These are phyloP conservation scores for Argyresthia albistria DNA, from an alignment of 2,888 invertebrate species.

Conservation along the genomic window DNA sequence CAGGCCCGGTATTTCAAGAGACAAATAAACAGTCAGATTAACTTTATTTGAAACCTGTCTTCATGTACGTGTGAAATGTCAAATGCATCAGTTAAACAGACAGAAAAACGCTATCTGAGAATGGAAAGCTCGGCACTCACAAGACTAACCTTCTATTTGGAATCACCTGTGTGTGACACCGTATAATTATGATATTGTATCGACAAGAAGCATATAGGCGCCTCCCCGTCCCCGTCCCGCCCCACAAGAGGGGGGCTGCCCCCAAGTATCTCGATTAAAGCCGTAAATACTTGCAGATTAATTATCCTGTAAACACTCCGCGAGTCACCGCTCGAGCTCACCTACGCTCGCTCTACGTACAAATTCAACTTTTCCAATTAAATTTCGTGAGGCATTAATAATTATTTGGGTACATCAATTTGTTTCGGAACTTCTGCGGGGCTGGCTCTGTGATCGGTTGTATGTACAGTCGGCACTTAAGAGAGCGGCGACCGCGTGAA, in stretches of 20 bases:
- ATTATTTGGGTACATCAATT: conserved; percentile 75
- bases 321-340: conserved; percentile 59
- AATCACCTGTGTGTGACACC: background rate
- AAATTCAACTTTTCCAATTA: conserved; percentile 75
- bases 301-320: conserved; percentile 72
- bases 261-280: conserved; percentile 55
- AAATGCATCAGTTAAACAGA: no score
- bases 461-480: no score
- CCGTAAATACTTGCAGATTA: conserved; percentile 73
- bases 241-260: conserved; percentile 46
- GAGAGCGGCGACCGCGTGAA: no score
- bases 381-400: conserved; percentile 75
- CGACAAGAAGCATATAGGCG: conserved; percentile 51
- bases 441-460: background rate
- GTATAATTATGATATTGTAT: conserved; percentile 43
- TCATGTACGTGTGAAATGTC: no score
- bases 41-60: no score
- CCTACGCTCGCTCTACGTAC: conserved; percentile 71
- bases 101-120: no score
- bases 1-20: no score
- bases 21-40: no score
- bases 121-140: no score
- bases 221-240: conserved; percentile 17
- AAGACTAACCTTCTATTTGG: no score
- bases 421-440: conserved; percentile 43